Evolutionary conservation across 2,797 vertebrate genomes (phyloP), one percentile per base, ranked within the genome.

Genomic region (Scomberomorus guttatus): DNA sequence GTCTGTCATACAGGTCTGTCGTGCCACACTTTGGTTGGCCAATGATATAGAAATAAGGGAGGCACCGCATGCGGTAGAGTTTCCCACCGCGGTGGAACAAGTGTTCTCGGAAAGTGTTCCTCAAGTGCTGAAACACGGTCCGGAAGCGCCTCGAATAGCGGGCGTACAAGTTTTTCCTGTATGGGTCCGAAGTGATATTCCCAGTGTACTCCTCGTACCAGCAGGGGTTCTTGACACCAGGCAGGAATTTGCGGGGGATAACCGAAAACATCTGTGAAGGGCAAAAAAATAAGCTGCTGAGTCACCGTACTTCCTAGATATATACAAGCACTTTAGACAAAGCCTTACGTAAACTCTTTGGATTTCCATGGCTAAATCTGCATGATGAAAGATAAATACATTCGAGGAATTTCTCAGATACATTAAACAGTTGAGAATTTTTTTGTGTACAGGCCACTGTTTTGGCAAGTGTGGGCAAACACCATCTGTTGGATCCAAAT

Each of bases 21-120:
- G 98, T 99, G 71, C 98, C 98, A 0, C 98, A 99, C 88, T 99
- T 99, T 56, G 98, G 98, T 82, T 99, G 98, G 14, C 98, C 98
- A 1, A 99, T 98, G 94, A 99, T 98, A 85, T 99, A 99, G 92
- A 99, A 99, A 83, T 95, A 96, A 0, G 98, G 98, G 27, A 99
- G 95, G 82, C 98, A 99, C 39, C 98, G 97, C 70, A 99, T 93
- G 66, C 98, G 97, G 83, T 96, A 97, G 72, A 94, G 91, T 44
- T 93, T 95, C 24, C 95, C 95, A 0, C 92, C 91, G 1, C 80
- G 93, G 25, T 94, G 95, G 32, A 96, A 92, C 89, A 99, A 91
- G 86, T 97, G 97, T 86, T 95, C 95, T 87, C 94, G 95, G 90
- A 99, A 99, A 24, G 95, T 95, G 89, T 92, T 96, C 87, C 95